Base-by-base conservation (phyloP, 2,113 vertebrate species). In the Istiophorus platypterus region DNA sequence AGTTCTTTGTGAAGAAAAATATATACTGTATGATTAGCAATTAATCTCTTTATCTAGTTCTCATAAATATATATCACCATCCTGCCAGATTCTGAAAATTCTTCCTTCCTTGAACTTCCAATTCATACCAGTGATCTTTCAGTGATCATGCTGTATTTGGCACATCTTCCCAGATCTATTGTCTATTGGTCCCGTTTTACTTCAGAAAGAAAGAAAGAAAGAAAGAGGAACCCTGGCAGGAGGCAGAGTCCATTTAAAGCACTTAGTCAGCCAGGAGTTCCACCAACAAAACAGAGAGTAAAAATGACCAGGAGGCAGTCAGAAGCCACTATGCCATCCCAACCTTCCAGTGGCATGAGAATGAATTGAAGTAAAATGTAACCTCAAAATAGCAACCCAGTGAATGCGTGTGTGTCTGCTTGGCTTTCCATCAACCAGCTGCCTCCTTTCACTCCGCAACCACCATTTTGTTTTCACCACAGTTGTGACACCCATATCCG, bases 171-270 rank as follows among this genome's bases (percentile, higher is more conserved):
- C 17, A 71, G 26, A 52, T 72, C 39, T 63, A 73, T 82, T 86
- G 79, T 92, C 77, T 78, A 63, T 79, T 82, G n/a, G 72, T 76
- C 85, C 37, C 42, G 45, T 81, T 88, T 84, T 78, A 85, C 81
- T 89, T 54, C 47, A 76, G 76, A 76, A 82, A 22, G 24, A 62
- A 57, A 72, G 56, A 39, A 45, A 29, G 65, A 72, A 70, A 76
- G 59, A 75, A 67, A 81, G 59, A 73, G 39, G 63, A 26, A 74
- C 56, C 13, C 78, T 93, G 91, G 89, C 89, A 91, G 63, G 81
- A 89, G 71, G 80, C 45, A 7, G 65, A 87, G 89, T 89, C 87
- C 83, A 94, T 93, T 94, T 91, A 83, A 78, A 90, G 86, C 86
- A 92, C 90, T 93, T 92, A 90, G 83, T 67, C 80, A 84, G 87